These are phyloP conservation scores for Catocala nupta DNA, from an alignment of 2,888 invertebrate genomes.

Conservation along the genomic window DNA sequence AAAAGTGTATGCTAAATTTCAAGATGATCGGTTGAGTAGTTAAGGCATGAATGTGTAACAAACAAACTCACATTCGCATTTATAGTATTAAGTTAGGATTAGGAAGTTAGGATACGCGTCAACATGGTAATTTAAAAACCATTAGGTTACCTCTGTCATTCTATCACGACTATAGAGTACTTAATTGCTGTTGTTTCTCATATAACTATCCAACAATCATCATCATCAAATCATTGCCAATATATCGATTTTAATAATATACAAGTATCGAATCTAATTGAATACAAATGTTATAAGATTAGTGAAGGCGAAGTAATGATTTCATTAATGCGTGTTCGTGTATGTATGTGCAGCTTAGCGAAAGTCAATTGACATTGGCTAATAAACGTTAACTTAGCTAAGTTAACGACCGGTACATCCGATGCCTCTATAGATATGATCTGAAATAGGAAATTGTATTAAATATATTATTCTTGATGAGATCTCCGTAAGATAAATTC, in stretches of 20 bases:
- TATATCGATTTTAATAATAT: constrained; percentile 11
- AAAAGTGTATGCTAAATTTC: too few species aligned
- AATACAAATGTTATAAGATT: constrained; percentile 17
- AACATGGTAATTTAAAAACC: constrained; percentile 33
- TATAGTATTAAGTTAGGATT: too few species aligned
- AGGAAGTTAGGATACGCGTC: constrained; percentile 19
- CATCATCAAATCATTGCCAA: constrained; percentile 17
- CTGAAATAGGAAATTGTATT: constrained; percentile 1
- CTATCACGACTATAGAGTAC: constrained; percentile 28
- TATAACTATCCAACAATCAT: background rate
- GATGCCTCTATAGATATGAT: constrained; percentile 23
- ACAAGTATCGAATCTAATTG: constrained; percentile 20
- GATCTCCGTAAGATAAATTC: background rate
- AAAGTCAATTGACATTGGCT: constrained; percentile 47
- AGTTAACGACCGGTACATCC: constrained; percentile 37
- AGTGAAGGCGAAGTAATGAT: constrained; percentile 22
- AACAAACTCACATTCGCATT: too few species aligned
- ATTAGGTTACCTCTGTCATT: constrained; percentile 34
- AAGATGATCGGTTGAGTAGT: too few species aligned
- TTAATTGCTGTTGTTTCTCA: constrained; percentile 17
- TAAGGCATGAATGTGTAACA: too few species aligned
- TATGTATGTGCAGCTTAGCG: constrained; percentile 26
- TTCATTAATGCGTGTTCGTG: constrained; percentile 14
- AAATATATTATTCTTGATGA: constrained; percentile 1
- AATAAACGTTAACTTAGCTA: constrained; percentile 24